A percentile compares a stretch with the other conserved stretches of the same genome.
phyloP scores from a whole-genome alignment of 1,140 invertebrate genomes.

The Drosophila repletoides region DNA sequence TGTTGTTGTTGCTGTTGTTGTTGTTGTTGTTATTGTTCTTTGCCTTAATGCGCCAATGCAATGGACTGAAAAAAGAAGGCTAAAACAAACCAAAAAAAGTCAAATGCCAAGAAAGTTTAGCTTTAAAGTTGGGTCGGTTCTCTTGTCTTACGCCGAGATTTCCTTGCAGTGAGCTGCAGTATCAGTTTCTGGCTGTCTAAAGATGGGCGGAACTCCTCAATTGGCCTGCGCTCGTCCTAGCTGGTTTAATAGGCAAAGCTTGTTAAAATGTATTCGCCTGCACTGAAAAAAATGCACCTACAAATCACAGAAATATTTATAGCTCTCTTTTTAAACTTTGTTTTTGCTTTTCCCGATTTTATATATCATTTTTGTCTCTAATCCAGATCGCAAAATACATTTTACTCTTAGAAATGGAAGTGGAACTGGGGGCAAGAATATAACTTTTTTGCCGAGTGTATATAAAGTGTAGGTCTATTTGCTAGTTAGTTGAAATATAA shows the following conservation, averaged over 20 bases:
- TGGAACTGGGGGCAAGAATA: neutral
- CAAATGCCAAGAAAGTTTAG: conserved; percentile 47
- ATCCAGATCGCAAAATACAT: too few species aligned
- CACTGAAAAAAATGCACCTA: too few species aligned
- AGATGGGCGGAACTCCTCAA: neutral
- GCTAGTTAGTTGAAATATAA: conserved; percentile 30
- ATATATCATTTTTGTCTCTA: too few species aligned
- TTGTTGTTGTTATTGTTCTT: conserved; percentile 8
- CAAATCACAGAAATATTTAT: too few species aligned
- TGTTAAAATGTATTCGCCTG: too few species aligned
- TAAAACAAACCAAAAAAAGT: conserved; percentile 26
- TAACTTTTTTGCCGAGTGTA: neutral
- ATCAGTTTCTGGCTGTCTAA: conserved; percentile 15
- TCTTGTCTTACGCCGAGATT: conserved; percentile 66
- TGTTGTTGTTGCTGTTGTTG: conserved; percentile 9
- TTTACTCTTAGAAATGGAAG: too few species aligned
- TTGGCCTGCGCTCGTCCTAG: too few species aligned
- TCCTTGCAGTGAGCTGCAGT: conserved; percentile 23
- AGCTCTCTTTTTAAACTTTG: too few species aligned
- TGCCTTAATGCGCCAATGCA: conserved; percentile 61
- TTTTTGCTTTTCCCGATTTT: too few species aligned
- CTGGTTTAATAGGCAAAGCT: too few species aligned
- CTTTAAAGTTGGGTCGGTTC: conserved; percentile 44
- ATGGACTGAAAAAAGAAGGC: conserved; percentile 55
- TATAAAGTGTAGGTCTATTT: conserved; percentile 1